Base-by-base conservation (phyloP, 2,888 invertebrate genomes). In the Alloplasta piceator region DNA sequence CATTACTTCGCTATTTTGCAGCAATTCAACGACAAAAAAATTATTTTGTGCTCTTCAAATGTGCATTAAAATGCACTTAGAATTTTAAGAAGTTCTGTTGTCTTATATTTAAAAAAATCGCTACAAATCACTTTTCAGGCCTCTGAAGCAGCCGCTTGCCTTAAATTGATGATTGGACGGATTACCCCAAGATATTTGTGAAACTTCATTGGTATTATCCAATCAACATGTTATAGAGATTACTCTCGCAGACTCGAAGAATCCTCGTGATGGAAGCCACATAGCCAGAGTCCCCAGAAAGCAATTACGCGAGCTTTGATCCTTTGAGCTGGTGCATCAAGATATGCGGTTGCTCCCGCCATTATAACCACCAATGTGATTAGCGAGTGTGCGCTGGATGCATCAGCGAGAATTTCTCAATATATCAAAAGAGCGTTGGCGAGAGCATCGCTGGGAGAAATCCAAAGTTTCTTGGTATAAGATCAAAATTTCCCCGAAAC, bases 401-500 rank as follows among this genome's bases (percentile, higher is more conserved):
- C 6, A 63, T 39, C 43, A 48, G 36, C 48, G 64, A 64, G 48
- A 26, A 64, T n/a, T 48, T 36, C 46, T 48, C 48, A 48, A 36
- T 36, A 26, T 26, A 48, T 1, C 46, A 6, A 1, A 48, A 48
- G 46, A 64, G 5, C 46, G 4, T 46, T 26, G 63, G 9, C 26
- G n/a, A 12, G n/a, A 36, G 48, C 6, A 48, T 48, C 26, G 4
- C 6, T 4, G 36, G 0, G 26, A 9, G n/a, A 48, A 48, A 48
- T 48, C 5, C 46, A 26, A 64, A 48, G 48, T 48, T 64, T 26
- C 46, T 16, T 10, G 4, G 16, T 16, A 46, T 63, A 26, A 64
- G 63, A 64, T 64, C 10, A 43, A 43, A 64, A n/a, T 48, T 64
- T 64, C 36, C 14, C 1, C 64, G 48, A 64, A 63, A 64, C 64